Evolutionary conservation across 2,797 vertebrate genomes (phyloP).

Genomic region (Hoplostethus atlanticus): DNA sequence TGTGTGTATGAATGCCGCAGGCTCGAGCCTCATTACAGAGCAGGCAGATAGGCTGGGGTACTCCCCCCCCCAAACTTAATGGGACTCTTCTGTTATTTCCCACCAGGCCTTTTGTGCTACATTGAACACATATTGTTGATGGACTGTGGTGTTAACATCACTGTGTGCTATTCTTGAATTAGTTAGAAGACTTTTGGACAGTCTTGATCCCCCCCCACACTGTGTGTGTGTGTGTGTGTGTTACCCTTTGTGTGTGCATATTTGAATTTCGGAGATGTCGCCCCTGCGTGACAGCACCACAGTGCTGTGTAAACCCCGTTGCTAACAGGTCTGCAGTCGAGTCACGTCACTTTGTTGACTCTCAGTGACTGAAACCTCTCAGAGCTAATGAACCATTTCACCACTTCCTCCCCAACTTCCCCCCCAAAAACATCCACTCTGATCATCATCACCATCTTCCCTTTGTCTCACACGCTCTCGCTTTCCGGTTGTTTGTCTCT

Average conservation of each 20-base stretch:
- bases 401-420: constrained; percentile 25
- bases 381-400: constrained; percentile 55
- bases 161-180: constrained; percentile 2
- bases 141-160: not conserved
- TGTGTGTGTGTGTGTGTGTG: not conserved
- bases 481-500: constrained; percentile 26
- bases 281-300: not conserved
- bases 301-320: not conserved
- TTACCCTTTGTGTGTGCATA: not conserved
- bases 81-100: constrained; percentile 41
- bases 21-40: constrained; percentile 37
- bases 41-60: constrained; percentile 3
- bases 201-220: not conserved
- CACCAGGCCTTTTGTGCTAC: constrained; percentile 21
- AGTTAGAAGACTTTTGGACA: constrained; percentile 2
- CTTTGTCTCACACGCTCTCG: constrained; percentile 3
- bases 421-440: constrained; percentile 38
- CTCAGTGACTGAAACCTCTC: constrained; percentile 40
- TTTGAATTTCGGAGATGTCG: not conserved
- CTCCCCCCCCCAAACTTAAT: constrained; percentile 16
- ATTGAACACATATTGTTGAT: constrained; percentile 28
- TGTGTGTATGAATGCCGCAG: constrained; percentile 41
- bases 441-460: constrained; percentile 32
- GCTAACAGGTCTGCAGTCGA: constrained; percentile 40
- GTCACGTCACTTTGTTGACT: constrained; percentile 42